A percentile compares a stretch with the other conserved stretches of the same genome.
Conservation (phyloP, 2,888 invertebrate species). For the Sicus ferrugineus region DNA sequence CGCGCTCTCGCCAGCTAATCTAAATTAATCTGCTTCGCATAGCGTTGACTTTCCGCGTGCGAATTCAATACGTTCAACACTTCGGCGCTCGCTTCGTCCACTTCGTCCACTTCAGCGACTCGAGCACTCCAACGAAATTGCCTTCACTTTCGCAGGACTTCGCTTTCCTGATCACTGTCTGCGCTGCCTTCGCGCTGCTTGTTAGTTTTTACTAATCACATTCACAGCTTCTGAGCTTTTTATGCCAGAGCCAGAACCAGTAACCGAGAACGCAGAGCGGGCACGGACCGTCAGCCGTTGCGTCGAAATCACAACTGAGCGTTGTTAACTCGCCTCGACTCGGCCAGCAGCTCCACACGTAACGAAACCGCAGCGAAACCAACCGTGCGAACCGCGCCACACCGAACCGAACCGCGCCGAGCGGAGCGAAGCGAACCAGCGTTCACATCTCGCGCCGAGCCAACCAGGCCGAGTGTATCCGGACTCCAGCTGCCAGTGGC, state of each 20-base stretch:
- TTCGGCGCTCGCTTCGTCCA: too few relatives aligned
- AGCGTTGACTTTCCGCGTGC: too few relatives aligned
- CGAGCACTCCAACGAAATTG: too few relatives aligned
- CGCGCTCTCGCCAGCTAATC: too few relatives aligned
- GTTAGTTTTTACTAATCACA: too few relatives aligned
- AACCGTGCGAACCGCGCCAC: neutral
- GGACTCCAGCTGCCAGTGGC: conserved; percentile 4
- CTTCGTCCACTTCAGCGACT: too few relatives aligned
- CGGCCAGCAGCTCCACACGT: conserved; percentile 18
- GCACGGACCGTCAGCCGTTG: conserved; percentile 30
- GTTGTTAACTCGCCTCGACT: conserved; percentile 35
- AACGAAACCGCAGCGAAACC: neutral
- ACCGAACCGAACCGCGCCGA: conserved; percentile 16
- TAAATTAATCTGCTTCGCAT: too few relatives aligned
- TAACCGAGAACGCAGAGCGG: conserved; percentile 1
- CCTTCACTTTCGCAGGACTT: too few relatives aligned
- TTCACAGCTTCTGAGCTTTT: neutral
- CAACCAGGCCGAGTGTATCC: neutral
- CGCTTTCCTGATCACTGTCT: too few relatives aligned
- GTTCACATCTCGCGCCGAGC: neutral
- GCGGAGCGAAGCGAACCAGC: neutral
- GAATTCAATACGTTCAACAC: too few relatives aligned
- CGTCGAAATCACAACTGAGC: conserved; percentile 38
- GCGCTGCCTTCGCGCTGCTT: too few relatives aligned
- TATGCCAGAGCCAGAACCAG: neutral